Conservation (phyloP, 2,888 invertebrate genomes). For the Plemyria rubiginata region DNA sequence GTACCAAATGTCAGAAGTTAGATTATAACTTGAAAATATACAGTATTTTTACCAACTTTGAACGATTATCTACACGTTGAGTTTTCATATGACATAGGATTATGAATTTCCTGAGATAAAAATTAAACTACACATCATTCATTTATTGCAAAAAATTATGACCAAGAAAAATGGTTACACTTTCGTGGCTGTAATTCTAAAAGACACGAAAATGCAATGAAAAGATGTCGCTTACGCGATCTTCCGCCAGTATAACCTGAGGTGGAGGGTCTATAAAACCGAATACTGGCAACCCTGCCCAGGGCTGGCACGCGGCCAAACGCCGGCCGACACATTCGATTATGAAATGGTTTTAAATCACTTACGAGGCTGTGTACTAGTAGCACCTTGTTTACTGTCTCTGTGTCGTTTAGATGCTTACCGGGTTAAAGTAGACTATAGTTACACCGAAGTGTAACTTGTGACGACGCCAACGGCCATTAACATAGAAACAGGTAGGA, state of each 20-base stretch:
- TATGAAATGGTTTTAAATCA: slow-evolving; percentile 74
- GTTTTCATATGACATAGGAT: too few species aligned
- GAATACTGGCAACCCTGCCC: slow-evolving; percentile 24
- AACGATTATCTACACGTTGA: too few species aligned
- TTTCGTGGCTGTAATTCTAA: neutral
- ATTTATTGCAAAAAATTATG: too few species aligned
- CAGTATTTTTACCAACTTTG: too few species aligned
- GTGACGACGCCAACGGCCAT: neutral
- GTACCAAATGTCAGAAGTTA: too few species aligned
- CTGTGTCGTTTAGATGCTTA: slow-evolving; percentile 49
- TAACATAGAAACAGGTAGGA: neutral
- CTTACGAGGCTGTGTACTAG: slow-evolving; percentile 59
- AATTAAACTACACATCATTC: too few species aligned
- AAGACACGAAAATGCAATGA: slow-evolving; percentile 4
- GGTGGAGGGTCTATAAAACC: slow-evolving; percentile 18
- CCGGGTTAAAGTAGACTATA: slow-evolving; percentile 38
- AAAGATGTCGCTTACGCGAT: slow-evolving; percentile 2
- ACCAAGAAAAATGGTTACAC: neutral
- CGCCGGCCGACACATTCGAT: slow-evolving; percentile 56
- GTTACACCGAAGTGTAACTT: slow-evolving; percentile 42
- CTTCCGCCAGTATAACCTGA: slow-evolving; percentile 5
- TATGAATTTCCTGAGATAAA: too few species aligned
- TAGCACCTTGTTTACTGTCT: slow-evolving; percentile 63
- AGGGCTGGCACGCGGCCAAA: slow-evolving; percentile 56
- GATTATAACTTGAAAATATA: too few species aligned